Conservation (phyloP, 2,797 vertebrate genomes). For the Sebastes vulpes region DNA sequence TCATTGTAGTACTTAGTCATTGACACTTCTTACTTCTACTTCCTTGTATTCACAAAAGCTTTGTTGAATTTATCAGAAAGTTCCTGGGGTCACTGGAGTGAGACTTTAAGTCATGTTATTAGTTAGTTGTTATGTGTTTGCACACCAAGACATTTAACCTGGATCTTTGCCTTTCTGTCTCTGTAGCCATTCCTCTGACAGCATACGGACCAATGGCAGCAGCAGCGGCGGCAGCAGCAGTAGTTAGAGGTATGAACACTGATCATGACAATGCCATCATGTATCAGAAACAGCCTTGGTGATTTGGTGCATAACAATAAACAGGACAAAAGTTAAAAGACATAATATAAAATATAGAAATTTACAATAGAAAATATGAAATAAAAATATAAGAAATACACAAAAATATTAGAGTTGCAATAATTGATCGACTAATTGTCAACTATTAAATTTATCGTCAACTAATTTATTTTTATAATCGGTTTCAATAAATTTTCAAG, state of each 20-base stretch:
- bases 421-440: too few species aligned
- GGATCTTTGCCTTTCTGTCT: conserved; percentile 37
- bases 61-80: not conserved
- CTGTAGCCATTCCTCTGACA: conserved; percentile 95
- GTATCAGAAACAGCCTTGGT: not conserved
- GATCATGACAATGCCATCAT: not conserved
- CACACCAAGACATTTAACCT: conserved; percentile 5
- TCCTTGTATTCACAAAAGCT: not conserved
- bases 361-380: not conserved
- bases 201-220: conserved; percentile 98
- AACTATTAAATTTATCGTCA: too few species aligned
- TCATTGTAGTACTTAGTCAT: not conserved
- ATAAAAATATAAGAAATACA: not conserved
- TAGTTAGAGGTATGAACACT: conserved; percentile 91
- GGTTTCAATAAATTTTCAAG: too few species aligned
- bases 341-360: not conserved
- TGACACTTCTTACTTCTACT: not conserved
- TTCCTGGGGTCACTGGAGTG: conserved; percentile 25
- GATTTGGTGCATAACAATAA: not conserved
- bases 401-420: too few species aligned
- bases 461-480: not conserved
- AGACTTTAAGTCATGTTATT: not conserved
- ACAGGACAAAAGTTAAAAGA: not conserved
- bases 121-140: not conserved
- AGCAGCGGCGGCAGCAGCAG: conserved; percentile 92